A percentile compares a stretch with the other conserved stretches of the same genome.
Conservation (phyloP, 2,888 invertebrate genomes). For the Marronus borbonicus region DNA sequence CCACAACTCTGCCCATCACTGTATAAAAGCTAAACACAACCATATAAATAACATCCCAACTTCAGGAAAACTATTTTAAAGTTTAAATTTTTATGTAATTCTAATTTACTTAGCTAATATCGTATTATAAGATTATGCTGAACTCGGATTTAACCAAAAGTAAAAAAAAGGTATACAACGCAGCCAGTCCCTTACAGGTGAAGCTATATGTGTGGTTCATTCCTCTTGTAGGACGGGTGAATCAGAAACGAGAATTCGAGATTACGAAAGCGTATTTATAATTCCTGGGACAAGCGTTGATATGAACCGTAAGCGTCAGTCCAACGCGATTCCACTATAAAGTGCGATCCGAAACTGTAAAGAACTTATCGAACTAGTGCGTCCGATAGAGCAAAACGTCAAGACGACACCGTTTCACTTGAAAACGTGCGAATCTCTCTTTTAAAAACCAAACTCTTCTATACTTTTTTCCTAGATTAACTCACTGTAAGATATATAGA, state of each 20-base stretch:
- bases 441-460: background rate
- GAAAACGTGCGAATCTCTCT: slow-evolving; percentile 15
- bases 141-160: slow-evolving; percentile 15
- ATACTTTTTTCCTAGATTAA: background rate
- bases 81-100: background rate
- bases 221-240: slow-evolving; percentile 72
- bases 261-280: slow-evolving; percentile 84
- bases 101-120: background rate
- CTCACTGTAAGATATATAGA: background rate
- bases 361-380: slow-evolving; percentile 36
- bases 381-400: slow-evolving; percentile 22
- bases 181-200: slow-evolving; percentile 10
- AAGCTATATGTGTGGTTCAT: slow-evolving; percentile 48
- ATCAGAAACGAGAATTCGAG: slow-evolving; percentile 76
- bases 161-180: background rate
- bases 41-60: background rate
- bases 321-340: slow-evolving; percentile 65
- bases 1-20: too few relatives aligned
- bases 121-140: slow-evolving; percentile 48
- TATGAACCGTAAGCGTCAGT: slow-evolving; percentile 74
- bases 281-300: slow-evolving; percentile 79
- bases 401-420: background rate
- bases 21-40: background rate
- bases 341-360: slow-evolving; percentile 62
- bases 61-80: background rate